Evolutionary conservation across 1,140 invertebrate genomes (phyloP), one percentile per base, ranked within the genome.

Genomic region (Agraylea sexmaculata): DNA sequence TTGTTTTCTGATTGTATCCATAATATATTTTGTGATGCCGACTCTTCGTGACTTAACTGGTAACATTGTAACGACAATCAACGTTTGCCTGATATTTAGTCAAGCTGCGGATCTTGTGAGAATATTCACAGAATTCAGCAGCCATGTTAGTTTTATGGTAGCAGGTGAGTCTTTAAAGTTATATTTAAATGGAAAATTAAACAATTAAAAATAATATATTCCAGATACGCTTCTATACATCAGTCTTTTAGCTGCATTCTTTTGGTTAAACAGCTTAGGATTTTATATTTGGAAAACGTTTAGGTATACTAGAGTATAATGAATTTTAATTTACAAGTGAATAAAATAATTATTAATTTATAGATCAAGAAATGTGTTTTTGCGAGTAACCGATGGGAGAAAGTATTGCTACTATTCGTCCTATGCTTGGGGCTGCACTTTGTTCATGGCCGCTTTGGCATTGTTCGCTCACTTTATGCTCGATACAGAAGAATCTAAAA

Each of bases 231-330:
- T 83, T 36, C 64, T 81, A 37, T 84, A 82, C 49, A 66, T 82
- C 15, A 80, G 78, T 46, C 57, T 85, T 29, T 52, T 87, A 25
- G 80, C 75, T 10, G 78, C 82, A 19, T 87, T 86, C 60, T 85
- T 87, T 50, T 88, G 84, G 84, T 60, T 88, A 0, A 86, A 82
- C 50, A 81, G 80, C 50, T 71, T 85, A 37, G 83, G 82, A 28
- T 87, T 83, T 57, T 87, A 86, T 54, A 80, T 87, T 29, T 87
- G 83, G 83, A 84, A 79, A 56, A 86, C 80, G 1, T 87, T 87
- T 49, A 74, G 70, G 76, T 77, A 65, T 61, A 61, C 58, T 27
- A 43, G 36, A 11, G 37, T 32, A 29, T 37, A 20, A 35, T n/a
- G 1, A 25, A 46, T 1, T n/a, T 17, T 21, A 40, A 39, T 18